Base-by-base conservation (phyloP, 2,113 vertebrate species). In the Brachyhypopomus gauderio region DNA sequence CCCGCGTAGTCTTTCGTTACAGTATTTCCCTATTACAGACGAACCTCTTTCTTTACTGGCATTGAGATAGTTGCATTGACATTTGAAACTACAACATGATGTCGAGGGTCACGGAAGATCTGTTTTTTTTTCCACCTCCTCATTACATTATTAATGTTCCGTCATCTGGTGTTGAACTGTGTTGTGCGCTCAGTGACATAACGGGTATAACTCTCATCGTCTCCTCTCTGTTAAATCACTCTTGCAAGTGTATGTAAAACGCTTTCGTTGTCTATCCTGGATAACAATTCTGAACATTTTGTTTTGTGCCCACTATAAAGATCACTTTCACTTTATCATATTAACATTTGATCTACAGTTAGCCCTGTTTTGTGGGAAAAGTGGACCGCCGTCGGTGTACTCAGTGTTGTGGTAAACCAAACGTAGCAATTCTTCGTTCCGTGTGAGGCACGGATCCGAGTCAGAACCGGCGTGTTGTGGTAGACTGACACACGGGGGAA, bases 401-500 rank as follows among this genome's bases (percentile, higher is more conserved):
- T 3, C 25, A 30, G 14, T 66, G 27, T 3, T 17, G 63, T 66
- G 14, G 3, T 2, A 22, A 41, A 22, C 58, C 58, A 22, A 22
- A 60, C 8, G 0, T 4, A 1, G 58, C n/a, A 52, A 14, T 60
- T 59, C 17, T 4, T 8, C 3, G 19, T 19, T 41, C 19, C 34
- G 11, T 70, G 34, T 20, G 12, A 52, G 45, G 45, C 14, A 12
- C 12, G 45, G 30, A 22, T 70, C 19, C 34, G 1, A 41, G 8
- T 30, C 36, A 41, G 64, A 36, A 41, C 38, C 34, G 36, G 11
- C 45, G 12, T 22, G 20, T 19, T 22, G 66, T 17, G 38, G 6
- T 69, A 20, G 66, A 20, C 8, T 41, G 34, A 70, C n/a, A 70
- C 34, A 70, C 66, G 41, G 34, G 66, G 36, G 34, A 70, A 70